Conservation (phyloP, 1,140 invertebrate genomes). For the Tribolium madens region DNA sequence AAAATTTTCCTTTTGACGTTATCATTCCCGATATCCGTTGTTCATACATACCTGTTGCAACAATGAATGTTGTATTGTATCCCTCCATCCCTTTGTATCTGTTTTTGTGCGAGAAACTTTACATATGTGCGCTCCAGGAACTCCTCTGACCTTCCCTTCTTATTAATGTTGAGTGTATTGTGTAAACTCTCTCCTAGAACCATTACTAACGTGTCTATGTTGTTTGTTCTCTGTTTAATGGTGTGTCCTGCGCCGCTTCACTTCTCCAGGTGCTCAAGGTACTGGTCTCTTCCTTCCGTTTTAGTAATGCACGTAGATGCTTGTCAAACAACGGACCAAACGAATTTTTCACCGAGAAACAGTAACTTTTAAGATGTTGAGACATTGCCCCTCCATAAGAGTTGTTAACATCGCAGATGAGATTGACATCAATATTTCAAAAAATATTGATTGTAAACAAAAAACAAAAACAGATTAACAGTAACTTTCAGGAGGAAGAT, state of each 20-base stretch:
- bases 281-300: conserved; percentile 64
- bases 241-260: conserved; percentile 64
- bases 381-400: too few relatives aligned
- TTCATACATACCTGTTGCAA: neutral
- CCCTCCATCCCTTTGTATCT: neutral
- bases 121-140: neutral
- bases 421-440: too few relatives aligned
- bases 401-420: too few relatives aligned
- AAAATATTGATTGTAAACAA: too few relatives aligned
- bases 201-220: conserved; percentile 64
- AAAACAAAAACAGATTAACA: too few relatives aligned
- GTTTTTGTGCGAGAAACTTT: neutral
- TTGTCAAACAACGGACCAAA: too few relatives aligned
- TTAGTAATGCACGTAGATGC: conserved; percentile 22
- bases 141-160: neutral
- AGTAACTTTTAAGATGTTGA: too few relatives aligned
- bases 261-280: conserved; percentile 79
- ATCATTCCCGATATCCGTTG: too few relatives aligned
- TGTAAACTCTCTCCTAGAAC: conserved; percentile 44
- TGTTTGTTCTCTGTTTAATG: conserved; percentile 65
- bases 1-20: too few relatives aligned
- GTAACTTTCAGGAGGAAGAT: too few relatives aligned
- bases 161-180: conserved; percentile 46
- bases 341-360: too few relatives aligned
- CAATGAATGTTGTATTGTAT: neutral